These are phyloP conservation scores for Stictocephala bisonia DNA, from an alignment of 2,888 invertebrate species.

Conservation along the genomic window DNA sequence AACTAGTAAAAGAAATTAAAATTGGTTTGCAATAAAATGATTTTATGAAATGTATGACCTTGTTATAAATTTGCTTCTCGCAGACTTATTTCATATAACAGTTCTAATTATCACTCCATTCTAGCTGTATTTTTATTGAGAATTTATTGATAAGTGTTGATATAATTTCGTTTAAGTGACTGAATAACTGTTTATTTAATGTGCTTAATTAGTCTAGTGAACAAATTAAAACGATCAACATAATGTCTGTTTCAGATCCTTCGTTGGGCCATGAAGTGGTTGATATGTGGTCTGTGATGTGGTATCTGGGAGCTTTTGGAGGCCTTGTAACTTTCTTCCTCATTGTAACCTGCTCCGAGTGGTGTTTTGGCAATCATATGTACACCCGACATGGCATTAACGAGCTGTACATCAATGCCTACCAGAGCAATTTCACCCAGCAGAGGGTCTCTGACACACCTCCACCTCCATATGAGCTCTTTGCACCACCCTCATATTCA, in stretches of 20 bases:
- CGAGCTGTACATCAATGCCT: conserved; percentile 56
- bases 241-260: conserved; percentile 57
- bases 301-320: conserved; percentile 71
- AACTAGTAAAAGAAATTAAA: too few species aligned
- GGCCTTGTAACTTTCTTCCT: conserved; percentile 70
- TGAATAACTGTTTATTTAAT: background rate
- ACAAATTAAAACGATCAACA: background rate
- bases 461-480: conserved; percentile 69
- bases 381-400: conserved; percentile 61
- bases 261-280: conserved; percentile 61
- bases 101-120: background rate
- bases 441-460: conserved; percentile 52
- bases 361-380: conserved; percentile 65
- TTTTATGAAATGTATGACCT: too few species aligned
- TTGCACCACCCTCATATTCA: conserved; percentile 70
- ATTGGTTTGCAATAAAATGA: too few species aligned
- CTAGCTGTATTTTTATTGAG: too few species aligned
- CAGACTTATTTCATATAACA: background rate
- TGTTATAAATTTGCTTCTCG: background rate
- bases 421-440: conserved; percentile 51
- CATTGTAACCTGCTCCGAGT: conserved; percentile 70
- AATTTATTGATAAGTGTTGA: too few species aligned
- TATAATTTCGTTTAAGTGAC: too few species aligned
- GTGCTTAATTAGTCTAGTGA: background rate
- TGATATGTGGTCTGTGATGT: conserved; percentile 70